Conservation (phyloP, 1,140 invertebrate species). For the Habropoda laboriosa region DNA sequence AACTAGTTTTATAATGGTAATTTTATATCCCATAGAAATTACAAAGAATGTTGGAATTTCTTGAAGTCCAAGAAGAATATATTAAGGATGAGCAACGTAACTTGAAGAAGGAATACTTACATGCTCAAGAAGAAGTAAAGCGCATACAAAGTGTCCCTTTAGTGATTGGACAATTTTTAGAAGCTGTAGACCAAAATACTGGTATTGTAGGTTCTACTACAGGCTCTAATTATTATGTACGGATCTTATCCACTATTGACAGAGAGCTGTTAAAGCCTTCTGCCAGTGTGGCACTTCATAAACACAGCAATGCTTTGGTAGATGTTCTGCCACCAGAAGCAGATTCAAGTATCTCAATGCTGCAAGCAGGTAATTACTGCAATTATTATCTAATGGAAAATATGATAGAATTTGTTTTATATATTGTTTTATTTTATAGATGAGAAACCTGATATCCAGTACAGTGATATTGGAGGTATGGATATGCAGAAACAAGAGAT, state of each 20-base stretch:
- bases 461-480: slow-evolving; percentile 99
- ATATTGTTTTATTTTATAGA: slow-evolving; percentile 83
- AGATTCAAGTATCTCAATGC: slow-evolving; percentile 98
- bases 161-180: slow-evolving; percentile 98
- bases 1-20: slow-evolving; percentile 26
- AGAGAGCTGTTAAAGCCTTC: slow-evolving; percentile 97
- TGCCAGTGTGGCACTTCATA: slow-evolving; percentile 97
- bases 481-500: slow-evolving; percentile 99
- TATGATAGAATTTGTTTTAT: not conserved
- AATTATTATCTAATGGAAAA: not conserved
- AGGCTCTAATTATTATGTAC: slow-evolving; percentile 98
- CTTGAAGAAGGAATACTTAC: slow-evolving; percentile 98
- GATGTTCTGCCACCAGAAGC: slow-evolving; percentile 98
- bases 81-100: slow-evolving; percentile 99
- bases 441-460: slow-evolving; percentile 99
- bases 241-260: slow-evolving; percentile 98
- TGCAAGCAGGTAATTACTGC: slow-evolving; percentile 88
- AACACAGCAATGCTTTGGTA: slow-evolving; percentile 98
- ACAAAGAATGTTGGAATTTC: slow-evolving; percentile 96
- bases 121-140: slow-evolving; percentile 99
- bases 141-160: slow-evolving; percentile 98
- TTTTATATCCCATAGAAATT: slow-evolving; percentile 88
- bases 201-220: slow-evolving; percentile 92
- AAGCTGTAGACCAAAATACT: slow-evolving; percentile 99
- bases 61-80: slow-evolving; percentile 98